These are phyloP conservation scores for Incurvaria masculella DNA, from an alignment of 2,888 invertebrate genomes.

Conservation along the genomic window DNA sequence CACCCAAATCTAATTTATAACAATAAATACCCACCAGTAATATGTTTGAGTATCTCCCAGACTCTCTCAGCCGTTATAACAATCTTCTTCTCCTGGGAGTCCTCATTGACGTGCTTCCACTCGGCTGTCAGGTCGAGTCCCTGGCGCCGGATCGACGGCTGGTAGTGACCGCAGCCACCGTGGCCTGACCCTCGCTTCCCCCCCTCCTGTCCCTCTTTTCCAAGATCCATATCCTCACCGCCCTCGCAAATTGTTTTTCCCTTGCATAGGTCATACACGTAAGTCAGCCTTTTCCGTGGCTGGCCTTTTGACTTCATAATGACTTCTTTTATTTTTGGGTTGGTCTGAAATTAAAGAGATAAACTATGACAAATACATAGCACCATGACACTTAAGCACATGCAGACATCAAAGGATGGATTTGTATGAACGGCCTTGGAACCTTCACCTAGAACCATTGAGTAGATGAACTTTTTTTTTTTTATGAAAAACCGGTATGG, in stretches of 20 bases:
- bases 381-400: too few species aligned
- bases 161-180: constrained; percentile 98
- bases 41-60: constrained; percentile 94
- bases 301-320: constrained; percentile 96
- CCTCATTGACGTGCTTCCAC: constrained; percentile 99
- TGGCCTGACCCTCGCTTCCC: constrained; percentile 63
- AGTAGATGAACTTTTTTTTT: too few species aligned
- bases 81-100: constrained; percentile 96
- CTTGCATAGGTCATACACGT: constrained; percentile 97
- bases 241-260: constrained; percentile 98
- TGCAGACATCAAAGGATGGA: too few species aligned
- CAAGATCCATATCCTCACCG: constrained; percentile 95
- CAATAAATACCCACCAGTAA: constrained; percentile 55
- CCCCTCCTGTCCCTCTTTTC: constrained; percentile 69
- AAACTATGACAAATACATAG: not conserved
- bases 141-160: constrained; percentile 85
- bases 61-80: constrained; percentile 92
- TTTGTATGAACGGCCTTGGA: too few species aligned
- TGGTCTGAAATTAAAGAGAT: constrained; percentile 57
- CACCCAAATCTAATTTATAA: not conserved
- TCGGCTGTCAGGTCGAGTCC: constrained; percentile 95
- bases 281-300: constrained; percentile 88
- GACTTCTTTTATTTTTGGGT: constrained; percentile 92
- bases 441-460: too few species aligned
- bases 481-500: too few species aligned